Conservation (phyloP, 2,888 invertebrate species). For the Arge pagana region DNA sequence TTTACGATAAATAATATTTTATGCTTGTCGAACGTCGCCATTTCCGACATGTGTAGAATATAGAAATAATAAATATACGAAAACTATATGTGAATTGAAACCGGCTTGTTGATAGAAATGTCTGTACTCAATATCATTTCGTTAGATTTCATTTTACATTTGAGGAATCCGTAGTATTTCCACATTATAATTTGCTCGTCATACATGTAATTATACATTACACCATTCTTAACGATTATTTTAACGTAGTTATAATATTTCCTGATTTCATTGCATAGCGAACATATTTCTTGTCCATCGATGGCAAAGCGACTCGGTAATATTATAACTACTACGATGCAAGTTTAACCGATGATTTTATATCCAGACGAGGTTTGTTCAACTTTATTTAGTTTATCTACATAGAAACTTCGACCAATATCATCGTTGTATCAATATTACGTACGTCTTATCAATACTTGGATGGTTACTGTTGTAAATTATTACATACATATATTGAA, state of each 20-base stretch:
- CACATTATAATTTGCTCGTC: constrained; percentile 18
- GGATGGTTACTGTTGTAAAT: constrained; percentile 8
- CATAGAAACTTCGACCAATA: too few relatives aligned
- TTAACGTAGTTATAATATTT: constrained; percentile 21
- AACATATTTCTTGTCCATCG: constrained; percentile 27
- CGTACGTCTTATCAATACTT: too few relatives aligned
- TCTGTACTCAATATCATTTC: constrained; percentile 17
- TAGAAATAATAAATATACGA: neutral
- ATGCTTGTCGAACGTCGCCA: too few relatives aligned
- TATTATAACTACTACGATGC: neutral
- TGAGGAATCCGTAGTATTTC: constrained; percentile 16
- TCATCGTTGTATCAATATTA: too few relatives aligned
- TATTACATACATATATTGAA: neutral
- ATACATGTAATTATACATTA: constrained; percentile 9
- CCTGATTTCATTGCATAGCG: constrained; percentile 13
- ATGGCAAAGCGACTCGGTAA: constrained; percentile 15
- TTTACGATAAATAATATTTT: too few relatives aligned
- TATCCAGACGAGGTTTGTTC: too few relatives aligned
- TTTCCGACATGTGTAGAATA: too few relatives aligned
- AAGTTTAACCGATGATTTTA: constrained; percentile 1
- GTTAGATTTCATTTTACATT: constrained; percentile 16
- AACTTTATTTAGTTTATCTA: too few relatives aligned
- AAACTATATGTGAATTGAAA: neutral
- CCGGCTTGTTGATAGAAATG: neutral
- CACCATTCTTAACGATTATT: too few relatives aligned